Conservation (phyloP, 2,113 vertebrate genomes). For the Elephantulus edwardii region DNA sequence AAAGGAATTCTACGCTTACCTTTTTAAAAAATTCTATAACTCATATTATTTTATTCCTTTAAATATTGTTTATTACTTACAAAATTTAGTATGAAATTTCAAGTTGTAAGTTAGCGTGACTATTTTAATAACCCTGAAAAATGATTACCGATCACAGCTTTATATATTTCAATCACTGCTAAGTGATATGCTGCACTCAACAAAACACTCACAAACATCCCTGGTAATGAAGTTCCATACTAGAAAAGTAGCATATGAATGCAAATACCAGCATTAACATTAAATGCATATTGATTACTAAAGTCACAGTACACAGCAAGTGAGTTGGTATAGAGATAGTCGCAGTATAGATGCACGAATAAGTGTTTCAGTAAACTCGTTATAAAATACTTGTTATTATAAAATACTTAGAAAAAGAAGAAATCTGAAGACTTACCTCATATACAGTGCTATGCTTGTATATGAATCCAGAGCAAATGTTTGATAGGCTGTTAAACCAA, state of each 20-base stretch:
- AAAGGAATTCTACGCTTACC: not conserved
- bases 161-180: not conserved
- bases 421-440: too few species aligned
- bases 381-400: accelerated
- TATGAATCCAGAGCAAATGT: accelerated
- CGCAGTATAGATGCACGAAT: not conserved
- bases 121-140: not conserved
- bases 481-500: accelerated
- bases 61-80: not conserved
- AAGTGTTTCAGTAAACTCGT: accelerated
- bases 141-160: not conserved
- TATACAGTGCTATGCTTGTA: accelerated
- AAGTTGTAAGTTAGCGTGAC: not conserved
- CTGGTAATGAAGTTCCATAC: not conserved
- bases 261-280: not conserved
- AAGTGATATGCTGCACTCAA: not conserved
- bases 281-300: not conserved
- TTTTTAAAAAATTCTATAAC: not conserved
- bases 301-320: not conserved
- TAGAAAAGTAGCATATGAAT: not conserved
- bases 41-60: not conserved
- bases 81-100: not conserved
- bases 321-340: not conserved
- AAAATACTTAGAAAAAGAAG: not conserved
- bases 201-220: not conserved